Conservation (phyloP, 2,797 vertebrate genomes). For the Pseudopleuronectes americanus region DNA sequence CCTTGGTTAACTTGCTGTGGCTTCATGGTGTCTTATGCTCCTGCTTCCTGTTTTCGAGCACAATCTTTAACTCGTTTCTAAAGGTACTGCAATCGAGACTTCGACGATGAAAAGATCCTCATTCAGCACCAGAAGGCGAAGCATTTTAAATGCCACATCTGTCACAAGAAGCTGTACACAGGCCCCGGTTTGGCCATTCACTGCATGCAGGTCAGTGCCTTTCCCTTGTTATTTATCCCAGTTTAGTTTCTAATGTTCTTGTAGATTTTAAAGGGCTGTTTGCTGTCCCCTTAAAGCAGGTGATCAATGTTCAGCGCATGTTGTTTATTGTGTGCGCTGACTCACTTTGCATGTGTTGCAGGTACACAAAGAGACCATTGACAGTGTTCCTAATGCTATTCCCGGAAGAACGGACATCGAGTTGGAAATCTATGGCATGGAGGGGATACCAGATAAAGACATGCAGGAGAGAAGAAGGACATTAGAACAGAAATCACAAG, state of each 20-base stretch:
- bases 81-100: slow-evolving; percentile 99
- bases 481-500: slow-evolving; percentile 98
- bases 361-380: slow-evolving; percentile 99
- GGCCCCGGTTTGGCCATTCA: slow-evolving; percentile 98
- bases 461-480: slow-evolving; percentile 95
- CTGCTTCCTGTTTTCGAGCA: not conserved
- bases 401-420: slow-evolving; percentile 97
- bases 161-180: slow-evolving; percentile 98
- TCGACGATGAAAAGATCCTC: slow-evolving; percentile 99
- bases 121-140: slow-evolving; percentile 99
- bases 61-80: slow-evolving; percentile 51
- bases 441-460: slow-evolving; percentile 98
- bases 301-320: not conserved
- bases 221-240: not conserved
- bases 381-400: slow-evolving; percentile 98
- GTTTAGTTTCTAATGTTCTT: not conserved
- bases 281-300: rapidly evolving
- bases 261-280: too few species aligned
- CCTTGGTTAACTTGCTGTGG: rapidly evolving
- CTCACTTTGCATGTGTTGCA: slow-evolving; percentile 62
- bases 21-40: not conserved
- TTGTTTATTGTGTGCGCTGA: not conserved
- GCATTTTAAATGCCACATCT: slow-evolving; percentile 99
- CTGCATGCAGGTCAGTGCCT: slow-evolving; percentile 93
- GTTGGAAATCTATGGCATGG: slow-evolving; percentile 99